These are phyloP conservation scores for Pristis pectinata DNA, from an alignment of 2,797 vertebrate species.

Conservation along the genomic window DNA sequence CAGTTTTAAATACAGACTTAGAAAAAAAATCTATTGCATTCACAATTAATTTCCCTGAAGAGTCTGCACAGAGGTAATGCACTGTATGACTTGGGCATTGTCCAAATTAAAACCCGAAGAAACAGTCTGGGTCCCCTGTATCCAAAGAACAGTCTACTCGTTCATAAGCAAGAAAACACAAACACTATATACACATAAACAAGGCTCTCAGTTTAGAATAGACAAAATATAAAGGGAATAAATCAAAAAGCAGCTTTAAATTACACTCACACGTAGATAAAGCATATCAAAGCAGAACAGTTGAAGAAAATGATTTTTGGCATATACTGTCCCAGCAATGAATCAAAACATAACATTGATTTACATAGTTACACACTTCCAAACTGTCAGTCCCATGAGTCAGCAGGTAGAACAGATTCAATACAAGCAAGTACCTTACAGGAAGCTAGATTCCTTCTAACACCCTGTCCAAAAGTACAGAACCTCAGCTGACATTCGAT, in stretches of 20 bases:
- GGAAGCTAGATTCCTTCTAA: not conserved
- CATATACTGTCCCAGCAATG: slow-evolving; percentile 22
- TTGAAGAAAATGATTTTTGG: slow-evolving; percentile 33
- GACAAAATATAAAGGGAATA: slow-evolving; percentile 51
- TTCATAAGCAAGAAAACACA: slow-evolving; percentile 25
- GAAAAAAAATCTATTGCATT: slow-evolving; percentile 57
- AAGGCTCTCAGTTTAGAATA: slow-evolving; percentile 60
- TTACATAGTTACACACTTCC: slow-evolving; percentile 12
- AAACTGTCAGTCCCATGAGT: not conserved
- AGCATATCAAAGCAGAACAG: slow-evolving; percentile 1
- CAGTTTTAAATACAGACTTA: slow-evolving; percentile 60
- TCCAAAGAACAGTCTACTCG: slow-evolving; percentile 49
- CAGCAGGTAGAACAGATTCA: slow-evolving; percentile 1
- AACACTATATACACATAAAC: slow-evolving; percentile 41
- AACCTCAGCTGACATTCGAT: slow-evolving; percentile 57
- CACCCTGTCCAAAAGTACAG: slow-evolving; percentile 48
- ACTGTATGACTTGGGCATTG: slow-evolving; percentile 43
- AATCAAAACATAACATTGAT: slow-evolving; percentile 17
- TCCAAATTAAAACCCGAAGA: slow-evolving; percentile 44
- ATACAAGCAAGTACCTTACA: slow-evolving; percentile 2
- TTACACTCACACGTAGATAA: slow-evolving; percentile 29
- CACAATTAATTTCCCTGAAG: slow-evolving; percentile 81
- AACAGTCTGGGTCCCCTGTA: slow-evolving; percentile 51
- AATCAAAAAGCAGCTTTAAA: slow-evolving; percentile 42
- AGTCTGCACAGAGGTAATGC: slow-evolving; percentile 66